A percentile compares a stretch with the other conserved stretches of the same genome.
phyloP scores from a whole-genome alignment of 2,888 invertebrate genomes.

The Eueremaeus valkanovi region DNA sequence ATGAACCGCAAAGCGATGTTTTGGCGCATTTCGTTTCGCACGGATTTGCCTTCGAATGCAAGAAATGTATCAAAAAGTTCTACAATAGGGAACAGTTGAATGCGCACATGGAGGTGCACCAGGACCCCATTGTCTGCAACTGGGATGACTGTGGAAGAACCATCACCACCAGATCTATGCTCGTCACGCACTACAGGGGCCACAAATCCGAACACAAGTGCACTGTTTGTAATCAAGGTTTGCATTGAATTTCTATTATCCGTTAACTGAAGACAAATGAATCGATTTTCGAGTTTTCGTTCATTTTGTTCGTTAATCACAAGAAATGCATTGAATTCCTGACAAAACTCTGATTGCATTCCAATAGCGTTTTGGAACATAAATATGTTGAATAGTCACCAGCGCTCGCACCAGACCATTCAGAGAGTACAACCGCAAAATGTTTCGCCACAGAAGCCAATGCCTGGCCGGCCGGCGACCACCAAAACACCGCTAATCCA shows the following conservation, averaged over 20 bases:
- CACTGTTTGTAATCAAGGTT: slow-evolving; percentile 46
- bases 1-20: slow-evolving; percentile 37
- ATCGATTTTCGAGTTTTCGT: too few relatives aligned
- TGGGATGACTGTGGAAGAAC: slow-evolving; percentile 47
- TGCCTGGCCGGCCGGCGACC: neutral
- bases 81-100: slow-evolving; percentile 48
- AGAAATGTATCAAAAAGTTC: slow-evolving; percentile 47
- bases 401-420: slow-evolving; percentile 37
- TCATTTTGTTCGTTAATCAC: neutral
- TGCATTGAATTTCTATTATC: neutral
- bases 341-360: neutral
- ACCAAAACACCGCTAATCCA: slow-evolving; percentile 17
- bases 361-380: slow-evolving; percentile 39
- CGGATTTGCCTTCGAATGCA: slow-evolving; percentile 47
- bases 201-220: slow-evolving; percentile 47
- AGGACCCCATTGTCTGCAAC: slow-evolving; percentile 47
- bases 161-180: slow-evolving; percentile 47
- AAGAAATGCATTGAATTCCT: neutral
- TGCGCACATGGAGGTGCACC: slow-evolving; percentile 48
- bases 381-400: slow-evolving; percentile 39
- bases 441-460: neutral
- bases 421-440: slow-evolving; percentile 17
- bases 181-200: slow-evolving; percentile 47
- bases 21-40: slow-evolving; percentile 44
- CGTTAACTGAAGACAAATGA: too few relatives aligned